A percentile compares a stretch with the other conserved stretches of the same genome.
Evolutionary conservation across 1,140 invertebrate genomes (phyloP).

Genomic region (Ganaspis sp.): DNA sequence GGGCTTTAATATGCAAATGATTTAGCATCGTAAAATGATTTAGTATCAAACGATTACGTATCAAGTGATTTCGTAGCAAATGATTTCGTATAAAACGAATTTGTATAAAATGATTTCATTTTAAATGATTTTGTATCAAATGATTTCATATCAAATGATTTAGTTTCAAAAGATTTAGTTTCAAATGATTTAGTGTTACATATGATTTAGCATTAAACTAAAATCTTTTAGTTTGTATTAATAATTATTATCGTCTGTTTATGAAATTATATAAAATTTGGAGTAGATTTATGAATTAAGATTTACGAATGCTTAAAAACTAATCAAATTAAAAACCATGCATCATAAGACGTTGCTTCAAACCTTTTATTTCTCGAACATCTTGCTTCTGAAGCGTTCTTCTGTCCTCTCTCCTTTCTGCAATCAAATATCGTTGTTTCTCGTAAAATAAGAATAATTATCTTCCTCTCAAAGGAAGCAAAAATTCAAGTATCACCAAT

Average conservation of each 20-base stretch:
- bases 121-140: too few species aligned
- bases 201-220: neutral
- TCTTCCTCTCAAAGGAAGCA: too few species aligned
- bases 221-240: neutral
- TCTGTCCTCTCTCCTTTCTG: constrained; percentile 68
- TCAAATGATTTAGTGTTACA: too few species aligned
- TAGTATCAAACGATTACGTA: too few species aligned
- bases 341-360: constrained; percentile 60
- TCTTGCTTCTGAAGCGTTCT: constrained; percentile 66
- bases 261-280: neutral
- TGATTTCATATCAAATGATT: too few species aligned
- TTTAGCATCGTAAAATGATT: too few species aligned
- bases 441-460: constrained; percentile 34
- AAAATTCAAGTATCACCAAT: too few species aligned
- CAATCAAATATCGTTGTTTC: constrained; percentile 53
- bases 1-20: too few species aligned
- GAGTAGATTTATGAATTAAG: neutral
- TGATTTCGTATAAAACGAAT: too few species aligned
- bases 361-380: constrained; percentile 76
- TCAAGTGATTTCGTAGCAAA: too few species aligned
- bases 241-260: neutral
- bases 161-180: too few species aligned
- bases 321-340: constrained; percentile 47
- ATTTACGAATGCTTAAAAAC: neutral
- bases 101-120: too few species aligned